These are phyloP conservation scores for Drosophila jambulina DNA, from an alignment of 1,140 invertebrate species.

Conservation along the genomic window DNA sequence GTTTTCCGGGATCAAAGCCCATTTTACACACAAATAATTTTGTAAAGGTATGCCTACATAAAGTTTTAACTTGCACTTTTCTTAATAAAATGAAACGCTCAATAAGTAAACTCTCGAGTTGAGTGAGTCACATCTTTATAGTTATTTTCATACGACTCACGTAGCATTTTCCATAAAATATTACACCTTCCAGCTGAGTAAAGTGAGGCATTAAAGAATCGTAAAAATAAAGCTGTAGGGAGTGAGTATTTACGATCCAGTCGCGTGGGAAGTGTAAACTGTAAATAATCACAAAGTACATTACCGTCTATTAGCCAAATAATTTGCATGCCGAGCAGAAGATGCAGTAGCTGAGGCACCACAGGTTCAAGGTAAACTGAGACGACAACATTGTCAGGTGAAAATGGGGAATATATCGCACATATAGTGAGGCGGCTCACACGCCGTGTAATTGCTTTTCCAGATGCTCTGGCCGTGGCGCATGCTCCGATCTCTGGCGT, in stretches of 20 bases:
- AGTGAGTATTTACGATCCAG: slow-evolving; percentile 57
- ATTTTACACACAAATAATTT: background rate
- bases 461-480: slow-evolving; percentile 37
- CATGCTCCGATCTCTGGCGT: slow-evolving; percentile 55
- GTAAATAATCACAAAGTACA: slow-evolving; percentile 65
- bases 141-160: slow-evolving; percentile 48
- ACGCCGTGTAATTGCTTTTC: slow-evolving; percentile 68
- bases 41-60: no score
- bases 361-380: slow-evolving; percentile 72
- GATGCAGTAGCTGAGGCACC: slow-evolving; percentile 10
- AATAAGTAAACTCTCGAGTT: background rate
- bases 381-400: slow-evolving; percentile 44
- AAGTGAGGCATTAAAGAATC: slow-evolving; percentile 59
- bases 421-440: slow-evolving; percentile 32
- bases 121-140: slow-evolving; percentile 6
- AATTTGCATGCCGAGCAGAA: slow-evolving; percentile 62
- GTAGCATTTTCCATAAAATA: slow-evolving; percentile 39
- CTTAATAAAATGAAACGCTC: background rate
- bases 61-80: background rate
- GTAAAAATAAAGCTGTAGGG: slow-evolving; percentile 47
- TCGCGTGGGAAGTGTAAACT: slow-evolving; percentile 66
- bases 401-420: slow-evolving; percentile 15
- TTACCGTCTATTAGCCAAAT: slow-evolving; percentile 67
- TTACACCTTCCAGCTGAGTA: slow-evolving; percentile 29
- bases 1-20: background rate